phyloP scores from a whole-genome alignment of 23 tunicate species.

The Trididemnum nubilum region DNA sequence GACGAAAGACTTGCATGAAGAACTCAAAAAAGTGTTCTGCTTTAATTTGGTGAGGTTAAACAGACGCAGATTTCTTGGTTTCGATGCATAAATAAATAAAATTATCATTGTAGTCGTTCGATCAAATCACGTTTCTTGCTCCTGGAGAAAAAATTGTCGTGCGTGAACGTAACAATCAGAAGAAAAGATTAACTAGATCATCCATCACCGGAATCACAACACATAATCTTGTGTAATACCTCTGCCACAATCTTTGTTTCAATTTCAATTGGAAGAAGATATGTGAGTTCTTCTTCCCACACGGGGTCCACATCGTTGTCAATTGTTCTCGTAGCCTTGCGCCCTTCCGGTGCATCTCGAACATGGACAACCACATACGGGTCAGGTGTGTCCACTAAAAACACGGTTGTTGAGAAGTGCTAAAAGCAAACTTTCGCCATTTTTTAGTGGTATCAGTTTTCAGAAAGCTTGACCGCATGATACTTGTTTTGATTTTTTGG shows the following conservation, averaged over 20 bases:
- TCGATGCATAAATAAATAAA: too few species aligned
- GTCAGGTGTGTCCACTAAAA: constrained; percentile 74
- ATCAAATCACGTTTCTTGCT: too few species aligned
- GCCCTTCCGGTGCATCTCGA: constrained; percentile 52
- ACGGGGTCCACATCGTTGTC: constrained; percentile 53
- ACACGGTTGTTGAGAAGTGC: not conserved
- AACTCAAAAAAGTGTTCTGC: too few species aligned
- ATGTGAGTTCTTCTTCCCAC: constrained; percentile 57
- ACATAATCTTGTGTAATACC: constrained; percentile 13
- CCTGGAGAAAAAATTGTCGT: too few species aligned
- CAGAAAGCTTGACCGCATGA: too few species aligned
- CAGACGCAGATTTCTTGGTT: too few species aligned
- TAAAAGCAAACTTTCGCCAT: not conserved
- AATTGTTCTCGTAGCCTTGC: constrained; percentile 29
- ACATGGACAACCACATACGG: constrained; percentile 60
- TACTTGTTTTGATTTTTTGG: too few species aligned
- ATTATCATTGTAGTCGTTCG: too few species aligned
- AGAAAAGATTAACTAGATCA: too few species aligned
- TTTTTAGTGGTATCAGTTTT: not conserved
- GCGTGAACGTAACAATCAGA: too few species aligned
- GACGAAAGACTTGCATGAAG: too few species aligned
- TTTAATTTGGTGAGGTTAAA: too few species aligned
- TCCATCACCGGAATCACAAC: not conserved
- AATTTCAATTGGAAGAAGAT: constrained; percentile 21
- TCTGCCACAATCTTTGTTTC: constrained; percentile 29